Evolutionary conservation across 2,797 vertebrate genomes (phyloP).

Genomic region (Rhadinocentrus ornatus): DNA sequence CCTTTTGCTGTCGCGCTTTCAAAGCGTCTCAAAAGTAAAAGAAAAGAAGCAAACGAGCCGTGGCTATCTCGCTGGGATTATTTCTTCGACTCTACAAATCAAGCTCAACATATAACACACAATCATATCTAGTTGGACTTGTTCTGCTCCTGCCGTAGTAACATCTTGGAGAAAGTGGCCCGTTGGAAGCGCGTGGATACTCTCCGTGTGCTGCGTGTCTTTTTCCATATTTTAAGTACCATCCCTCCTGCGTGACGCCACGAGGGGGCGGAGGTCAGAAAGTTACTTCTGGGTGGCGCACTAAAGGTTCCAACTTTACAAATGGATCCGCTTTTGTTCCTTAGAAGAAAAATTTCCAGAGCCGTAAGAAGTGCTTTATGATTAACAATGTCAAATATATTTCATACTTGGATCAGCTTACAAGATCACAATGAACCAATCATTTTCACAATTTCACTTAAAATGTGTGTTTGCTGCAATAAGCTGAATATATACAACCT

Average conservation of each 20-base stretch:
- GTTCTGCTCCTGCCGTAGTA: slow-evolving; percentile 11
- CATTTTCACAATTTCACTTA: not conserved
- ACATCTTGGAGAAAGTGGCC: slow-evolving; percentile 28
- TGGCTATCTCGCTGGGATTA: slow-evolving; percentile 47
- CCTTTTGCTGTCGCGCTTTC: slow-evolving; percentile 3
- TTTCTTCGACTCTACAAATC: slow-evolving; percentile 36
- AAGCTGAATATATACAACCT: not conserved
- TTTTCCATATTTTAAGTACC: slow-evolving; percentile 84
- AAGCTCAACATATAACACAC: not conserved
- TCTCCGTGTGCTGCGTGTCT: slow-evolving; percentile 61
- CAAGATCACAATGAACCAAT: not conserved
- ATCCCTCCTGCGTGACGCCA: slow-evolving; percentile 81
- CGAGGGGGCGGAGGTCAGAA: slow-evolving; percentile 54
- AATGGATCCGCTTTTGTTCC: not conserved
- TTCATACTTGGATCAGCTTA: not conserved
- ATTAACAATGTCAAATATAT: not conserved
- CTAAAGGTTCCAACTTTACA: slow-evolving; percentile 2
- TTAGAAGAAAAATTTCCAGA: not conserved
- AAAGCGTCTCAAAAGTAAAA: not conserved
- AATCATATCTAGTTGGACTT: slow-evolving; percentile 35
- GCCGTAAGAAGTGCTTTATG: not conserved
- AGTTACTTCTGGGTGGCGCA: slow-evolving; percentile 47
- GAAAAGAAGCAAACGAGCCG: not conserved
- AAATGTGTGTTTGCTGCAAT: not conserved
- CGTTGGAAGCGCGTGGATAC: slow-evolving; percentile 34